Evolutionary conservation across 2,113 vertebrate genomes (phyloP), one percentile per base, ranked within the genome.

Genomic region (Recurvirostra avosetta): DNA sequence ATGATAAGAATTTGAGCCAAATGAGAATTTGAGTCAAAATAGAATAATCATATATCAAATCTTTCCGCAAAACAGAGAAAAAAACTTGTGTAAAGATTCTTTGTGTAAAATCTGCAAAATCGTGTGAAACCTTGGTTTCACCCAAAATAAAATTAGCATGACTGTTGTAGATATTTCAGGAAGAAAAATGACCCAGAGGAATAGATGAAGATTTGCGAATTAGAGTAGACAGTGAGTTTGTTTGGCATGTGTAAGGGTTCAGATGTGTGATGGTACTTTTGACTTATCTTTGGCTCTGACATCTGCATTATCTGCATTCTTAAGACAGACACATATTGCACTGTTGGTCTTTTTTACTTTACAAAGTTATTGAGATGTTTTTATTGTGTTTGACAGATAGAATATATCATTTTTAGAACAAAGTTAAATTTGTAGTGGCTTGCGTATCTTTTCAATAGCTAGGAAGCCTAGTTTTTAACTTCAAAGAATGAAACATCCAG

Each of bases 401-500:
- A 90, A 81, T 76, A 84, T 68, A 43, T 68, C 3, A 61, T 68
- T 90, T 94, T 89, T 83, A 94, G 58, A 95, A 41, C 63, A 68
- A 63, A 77, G 25, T 40, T 74, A 93, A 90, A 92, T 94, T 88
- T 82, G 6, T 41, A 81, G 32, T 77, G 61, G 91, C 50, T 74
- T 15, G 7, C 9, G 2, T 59, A n/a, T 62, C 20, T 95, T 95
- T 93, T 73, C 47, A 89, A 34, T 47, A 88, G 9, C 6, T 89
- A 63, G 17, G 6, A 80, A 94, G 26, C 22, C 40, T 88, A 61
- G 26, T 62, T 90, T 19, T 74, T 59, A 92, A 74, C 25, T 76
- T 95, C 40, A 90, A 89, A 95, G 15, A 84, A 74, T 56, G 40
- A 95, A 96, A 61, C 22, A 58, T 81, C 36, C 47, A 90, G 71